Evolutionary conservation across 2,113 vertebrate genomes (phyloP).

Genomic region (Manacus vitellinus): DNA sequence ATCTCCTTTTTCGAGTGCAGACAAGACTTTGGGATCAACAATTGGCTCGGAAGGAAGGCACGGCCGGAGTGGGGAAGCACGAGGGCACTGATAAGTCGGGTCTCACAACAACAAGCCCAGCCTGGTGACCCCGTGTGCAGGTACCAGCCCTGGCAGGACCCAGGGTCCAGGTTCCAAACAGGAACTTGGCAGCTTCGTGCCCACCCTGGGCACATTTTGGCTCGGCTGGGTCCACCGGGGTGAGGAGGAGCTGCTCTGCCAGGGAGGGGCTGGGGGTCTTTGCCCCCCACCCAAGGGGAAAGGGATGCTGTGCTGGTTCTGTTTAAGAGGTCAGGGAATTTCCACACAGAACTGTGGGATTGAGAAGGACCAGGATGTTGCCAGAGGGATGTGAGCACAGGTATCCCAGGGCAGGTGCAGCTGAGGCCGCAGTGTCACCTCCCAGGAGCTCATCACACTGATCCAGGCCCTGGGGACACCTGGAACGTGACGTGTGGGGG

Average conservation of each 20-base stretch:
- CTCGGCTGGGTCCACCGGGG: rapidly evolving
- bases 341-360: rapidly evolving
- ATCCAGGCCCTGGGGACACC: neutral
- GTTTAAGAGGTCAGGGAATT: neutral
- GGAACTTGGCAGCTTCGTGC: neutral
- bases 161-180: neutral
- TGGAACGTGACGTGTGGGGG: rapidly evolving
- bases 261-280: neutral
- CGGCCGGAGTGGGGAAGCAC: constrained; percentile 44
- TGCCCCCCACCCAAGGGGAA: no score
- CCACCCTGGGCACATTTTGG: neutral
- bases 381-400: neutral
- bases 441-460: rapidly evolving
- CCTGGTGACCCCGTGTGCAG: neutral
- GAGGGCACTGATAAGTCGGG: constrained; percentile 59
- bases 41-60: constrained; percentile 78
- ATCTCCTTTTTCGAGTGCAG: constrained; percentile 24
- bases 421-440: neutral
- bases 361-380: neutral
- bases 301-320: neutral
- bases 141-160: neutral
- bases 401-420: neutral
- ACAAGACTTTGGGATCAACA: constrained; percentile 67
- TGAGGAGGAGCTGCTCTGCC: neutral
- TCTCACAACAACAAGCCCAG: neutral